phyloP scores from a whole-genome alignment of 2,113 vertebrate species.

The Anoplopoma fimbria region DNA sequence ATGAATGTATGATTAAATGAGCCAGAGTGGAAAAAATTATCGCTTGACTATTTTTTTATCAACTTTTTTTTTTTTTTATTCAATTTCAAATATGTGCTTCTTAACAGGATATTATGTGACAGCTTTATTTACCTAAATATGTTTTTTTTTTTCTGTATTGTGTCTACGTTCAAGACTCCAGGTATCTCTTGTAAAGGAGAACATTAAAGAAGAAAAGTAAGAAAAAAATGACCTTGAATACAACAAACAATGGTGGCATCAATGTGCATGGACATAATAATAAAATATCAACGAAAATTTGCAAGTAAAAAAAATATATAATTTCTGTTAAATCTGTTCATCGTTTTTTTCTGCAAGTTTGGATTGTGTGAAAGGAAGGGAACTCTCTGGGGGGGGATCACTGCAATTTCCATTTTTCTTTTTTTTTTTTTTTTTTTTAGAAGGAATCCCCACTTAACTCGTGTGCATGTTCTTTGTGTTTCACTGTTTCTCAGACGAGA shows the following conservation, averaged over 20 bases:
- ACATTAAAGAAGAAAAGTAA: neutral
- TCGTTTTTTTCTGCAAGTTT: neutral
- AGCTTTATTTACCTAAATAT: neutral
- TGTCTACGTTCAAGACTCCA: neutral
- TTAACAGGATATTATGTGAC: neutral
- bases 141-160: too few species aligned
- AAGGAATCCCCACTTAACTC: conserved; percentile 2
- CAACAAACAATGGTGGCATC: neutral
- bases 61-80: neutral
- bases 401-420: neutral
- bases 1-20: neutral
- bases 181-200: neutral
- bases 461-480: neutral
- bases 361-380: neutral
- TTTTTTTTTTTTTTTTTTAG: too few species aligned
- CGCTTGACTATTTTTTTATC: neutral
- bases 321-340: neutral
- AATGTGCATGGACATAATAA: neutral
- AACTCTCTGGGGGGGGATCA: neutral
- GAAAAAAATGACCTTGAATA: neutral
- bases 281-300: neutral
- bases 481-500: conserved; percentile 24
- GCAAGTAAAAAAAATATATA: neutral
- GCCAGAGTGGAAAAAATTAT: neutral
- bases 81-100: neutral